phyloP scores from a whole-genome alignment of 2,113 vertebrate species.

The Zootoca vivipara region DNA sequence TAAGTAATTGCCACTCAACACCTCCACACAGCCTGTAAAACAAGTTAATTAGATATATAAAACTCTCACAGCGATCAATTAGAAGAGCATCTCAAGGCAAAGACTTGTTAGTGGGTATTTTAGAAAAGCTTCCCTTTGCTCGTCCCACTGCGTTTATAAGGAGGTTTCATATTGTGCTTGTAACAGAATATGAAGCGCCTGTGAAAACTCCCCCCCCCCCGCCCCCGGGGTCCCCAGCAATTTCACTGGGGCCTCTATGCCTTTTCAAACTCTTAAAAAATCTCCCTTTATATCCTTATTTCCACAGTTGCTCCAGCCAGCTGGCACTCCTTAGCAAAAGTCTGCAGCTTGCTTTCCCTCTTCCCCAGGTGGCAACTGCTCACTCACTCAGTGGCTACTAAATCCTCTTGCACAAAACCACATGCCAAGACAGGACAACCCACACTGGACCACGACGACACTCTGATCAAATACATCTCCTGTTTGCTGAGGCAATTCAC shows the following conservation, averaged over 20 bases:
- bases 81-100: not conserved
- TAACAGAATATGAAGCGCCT: too few species aligned
- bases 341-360: not conserved
- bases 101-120: conserved; percentile 7
- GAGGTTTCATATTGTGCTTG: not conserved
- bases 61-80: conserved; percentile 7
- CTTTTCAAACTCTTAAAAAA: not conserved
- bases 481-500: not conserved
- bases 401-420: not conserved
- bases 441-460: not conserved
- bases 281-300: not conserved
- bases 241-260: not conserved
- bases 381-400: not conserved
- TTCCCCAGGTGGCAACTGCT: not conserved
- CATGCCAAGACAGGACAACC: not conserved
- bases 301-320: not conserved
- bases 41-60: not conserved
- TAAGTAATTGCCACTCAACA: conserved; percentile 22
- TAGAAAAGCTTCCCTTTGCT: not conserved
- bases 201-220: not conserved
- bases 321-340: fast-evolving
- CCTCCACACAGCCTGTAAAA: conserved; percentile 12
- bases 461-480: not conserved
- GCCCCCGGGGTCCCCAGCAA: too few species aligned
- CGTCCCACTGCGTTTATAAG: not conserved